Evolutionary conservation across 2,113 vertebrate genomes (phyloP).

Genomic region (Puffinus mauretanicus): DNA sequence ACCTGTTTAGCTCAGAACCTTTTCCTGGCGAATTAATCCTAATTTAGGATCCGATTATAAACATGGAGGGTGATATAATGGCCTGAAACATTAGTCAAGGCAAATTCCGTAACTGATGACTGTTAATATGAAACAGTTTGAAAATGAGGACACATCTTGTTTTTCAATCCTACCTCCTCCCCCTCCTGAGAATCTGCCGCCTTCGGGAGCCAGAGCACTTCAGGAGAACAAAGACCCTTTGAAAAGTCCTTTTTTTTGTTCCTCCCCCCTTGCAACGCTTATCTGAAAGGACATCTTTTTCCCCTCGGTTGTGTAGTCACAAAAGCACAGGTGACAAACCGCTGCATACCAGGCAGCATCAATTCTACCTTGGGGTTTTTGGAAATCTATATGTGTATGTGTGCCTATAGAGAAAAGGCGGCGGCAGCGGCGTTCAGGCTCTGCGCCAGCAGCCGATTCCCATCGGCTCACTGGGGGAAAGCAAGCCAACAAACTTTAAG

Average conservation of each 20-base stretch:
- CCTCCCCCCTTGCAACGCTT: conserved; percentile 50
- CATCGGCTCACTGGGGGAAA: neutral
- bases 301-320: conserved; percentile 70
- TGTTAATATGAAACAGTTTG: conserved; percentile 33
- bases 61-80: conserved; percentile 31
- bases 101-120: conserved; percentile 61
- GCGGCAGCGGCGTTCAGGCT: neutral
- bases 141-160: conserved; percentile 58
- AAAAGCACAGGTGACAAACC: conserved; percentile 77
- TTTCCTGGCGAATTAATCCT: conserved; percentile 58
- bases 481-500: conserved; percentile 1
- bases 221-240: conserved; percentile 76
- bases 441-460: neutral
- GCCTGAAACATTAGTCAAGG: conserved; percentile 59
- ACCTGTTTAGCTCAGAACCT: conserved; percentile 3
- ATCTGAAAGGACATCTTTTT: conserved; percentile 78
- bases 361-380: neutral
- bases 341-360: conserved; percentile 58
- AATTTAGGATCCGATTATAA: conserved; percentile 56
- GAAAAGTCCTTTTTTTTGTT: conserved; percentile 54
- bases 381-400: neutral
- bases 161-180: conserved; percentile 62
- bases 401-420: neutral
- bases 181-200: conserved; percentile 52
- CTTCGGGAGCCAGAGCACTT: conserved; percentile 56